phyloP scores from a whole-genome alignment of 2,113 vertebrate genomes.

The Lepisosteus osseus region DNA sequence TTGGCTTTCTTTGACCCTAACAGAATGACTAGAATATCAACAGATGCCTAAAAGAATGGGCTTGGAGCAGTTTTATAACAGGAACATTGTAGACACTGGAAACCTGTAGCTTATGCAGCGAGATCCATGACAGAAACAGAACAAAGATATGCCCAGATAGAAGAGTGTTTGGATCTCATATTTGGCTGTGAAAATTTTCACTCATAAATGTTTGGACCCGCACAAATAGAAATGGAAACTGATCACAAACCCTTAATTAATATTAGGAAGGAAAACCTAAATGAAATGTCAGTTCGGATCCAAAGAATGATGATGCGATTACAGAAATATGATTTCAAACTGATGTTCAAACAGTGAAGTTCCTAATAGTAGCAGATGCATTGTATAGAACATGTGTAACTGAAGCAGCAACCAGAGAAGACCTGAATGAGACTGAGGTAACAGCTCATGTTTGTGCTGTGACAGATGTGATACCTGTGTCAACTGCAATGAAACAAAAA shows the following conservation, averaged over 20 bases:
- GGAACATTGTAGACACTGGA: constrained; percentile 15
- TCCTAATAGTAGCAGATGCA: constrained; percentile 17
- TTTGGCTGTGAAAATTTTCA: constrained; percentile 24
- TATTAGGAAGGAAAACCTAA: constrained; percentile 9
- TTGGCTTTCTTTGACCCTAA: constrained; percentile 1
- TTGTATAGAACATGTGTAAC: not conserved
- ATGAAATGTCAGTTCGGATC: constrained; percentile 4
- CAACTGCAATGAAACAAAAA: constrained; percentile 13
- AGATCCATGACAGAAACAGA: constrained; percentile 20
- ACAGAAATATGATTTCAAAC: constrained; percentile 15
- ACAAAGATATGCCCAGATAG: constrained; percentile 20
- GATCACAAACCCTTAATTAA: constrained; percentile 23
- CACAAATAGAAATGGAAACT: constrained; percentile 18
- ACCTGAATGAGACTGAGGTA: constrained; percentile 5
- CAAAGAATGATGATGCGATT: constrained; percentile 10
- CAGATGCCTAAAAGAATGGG: constrained; percentile 3
- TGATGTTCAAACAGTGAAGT: constrained; percentile 21
- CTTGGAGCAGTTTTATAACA: constrained; percentile 21
- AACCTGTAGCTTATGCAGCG: constrained; percentile 25
- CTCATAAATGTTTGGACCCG: constrained; percentile 23
- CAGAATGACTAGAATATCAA: constrained; percentile 7
- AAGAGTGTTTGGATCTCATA: constrained; percentile 25
- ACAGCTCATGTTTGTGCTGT: constrained; percentile 10
- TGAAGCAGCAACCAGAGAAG: not conserved
- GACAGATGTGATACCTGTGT: constrained; percentile 10